Evolutionary conservation across 92 coral and sea anemone genomes (phyloP), one percentile per base, ranked within the genome.

Genomic region (Parazoanthus atlanticus): DNA sequence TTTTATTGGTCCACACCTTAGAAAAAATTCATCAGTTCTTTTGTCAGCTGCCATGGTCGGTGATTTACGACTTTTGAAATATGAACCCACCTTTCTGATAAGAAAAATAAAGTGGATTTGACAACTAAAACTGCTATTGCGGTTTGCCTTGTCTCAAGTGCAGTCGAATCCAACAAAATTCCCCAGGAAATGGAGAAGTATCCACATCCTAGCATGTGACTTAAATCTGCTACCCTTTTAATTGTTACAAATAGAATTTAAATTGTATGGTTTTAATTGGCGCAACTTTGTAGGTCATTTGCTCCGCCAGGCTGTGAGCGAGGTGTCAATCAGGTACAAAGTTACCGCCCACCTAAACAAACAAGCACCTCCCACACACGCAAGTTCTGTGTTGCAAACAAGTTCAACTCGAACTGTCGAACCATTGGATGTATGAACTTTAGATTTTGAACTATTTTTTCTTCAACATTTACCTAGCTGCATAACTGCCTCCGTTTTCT

Each of bases 201-300:
- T 71, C 71, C 26, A 47, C 33, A 38, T 84, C 78, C 78, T 67
- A 66, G 78, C 6, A 30, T 40, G 64, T 72, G 41, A 70, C 30
- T 83, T 21, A 28, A 43, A 40, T 16, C 38, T 28, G 25, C 30
- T 52, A 19, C 49, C 67, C 31, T 75, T 38, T 69, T 61, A 84
- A 84, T 84, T 69, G 87, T 84, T 70, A 84, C 87, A 84, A 84
- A 84, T 84, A 26, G 87, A 84, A 41, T 84, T 84, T 84, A 84
- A 84, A 84, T 84, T 70, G 56, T 65, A 65, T 36, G 76, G 87
- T 70, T 84, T 84, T 70, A 36, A 64, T 33, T 38, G 71, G 38
- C 41, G 64, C 66, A 29, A 16, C 30, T n/a, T n/a, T 40, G 65
- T 64, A n/a, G 66, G 66, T 25, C 76, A 82, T 33, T 40, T 25